Percentiles rank a stretch among this genome's conserved stretches.
Conservation (phyloP, 2,888 invertebrate genomes). For the Agrotis segetum region DNA sequence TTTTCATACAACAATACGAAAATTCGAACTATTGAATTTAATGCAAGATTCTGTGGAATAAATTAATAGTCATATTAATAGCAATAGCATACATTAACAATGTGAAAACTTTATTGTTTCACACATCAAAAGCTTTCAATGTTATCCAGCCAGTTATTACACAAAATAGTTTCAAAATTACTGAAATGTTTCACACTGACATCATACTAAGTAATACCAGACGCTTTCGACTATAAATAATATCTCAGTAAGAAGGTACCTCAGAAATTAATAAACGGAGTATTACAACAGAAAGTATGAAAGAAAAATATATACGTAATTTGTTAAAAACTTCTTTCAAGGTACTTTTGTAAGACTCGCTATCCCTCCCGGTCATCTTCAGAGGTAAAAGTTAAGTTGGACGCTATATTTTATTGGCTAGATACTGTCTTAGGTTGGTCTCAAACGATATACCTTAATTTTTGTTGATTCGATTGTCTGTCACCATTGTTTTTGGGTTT, state of each 20-base stretch:
- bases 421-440: not conserved
- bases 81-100: not conserved
- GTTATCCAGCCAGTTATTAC: not conserved
- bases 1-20: not conserved
- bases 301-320: constrained; percentile 22
- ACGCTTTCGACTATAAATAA: constrained; percentile 1
- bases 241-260: not conserved
- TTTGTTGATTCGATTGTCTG: not conserved
- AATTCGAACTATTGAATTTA: not conserved
- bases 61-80: not conserved
- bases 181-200: constrained; percentile 9
- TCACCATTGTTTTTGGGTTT: not conserved
- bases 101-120: not conserved
- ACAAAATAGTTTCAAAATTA: constrained; percentile 14
- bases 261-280: constrained; percentile 34
- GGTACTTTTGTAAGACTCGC: constrained; percentile 1
- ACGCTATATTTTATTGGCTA: not conserved
- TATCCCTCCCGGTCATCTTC: constrained; percentile 12
- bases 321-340: constrained; percentile 25
- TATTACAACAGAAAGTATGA: constrained; percentile 24
- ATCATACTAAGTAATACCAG: not conserved
- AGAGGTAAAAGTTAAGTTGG: constrained; percentile 21
- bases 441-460: not conserved
- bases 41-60: not conserved
- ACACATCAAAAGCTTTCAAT: constrained; percentile 1